phyloP scores from a whole-genome alignment of 2,113 vertebrate species.

The Odocoileus hemionus region DNA sequence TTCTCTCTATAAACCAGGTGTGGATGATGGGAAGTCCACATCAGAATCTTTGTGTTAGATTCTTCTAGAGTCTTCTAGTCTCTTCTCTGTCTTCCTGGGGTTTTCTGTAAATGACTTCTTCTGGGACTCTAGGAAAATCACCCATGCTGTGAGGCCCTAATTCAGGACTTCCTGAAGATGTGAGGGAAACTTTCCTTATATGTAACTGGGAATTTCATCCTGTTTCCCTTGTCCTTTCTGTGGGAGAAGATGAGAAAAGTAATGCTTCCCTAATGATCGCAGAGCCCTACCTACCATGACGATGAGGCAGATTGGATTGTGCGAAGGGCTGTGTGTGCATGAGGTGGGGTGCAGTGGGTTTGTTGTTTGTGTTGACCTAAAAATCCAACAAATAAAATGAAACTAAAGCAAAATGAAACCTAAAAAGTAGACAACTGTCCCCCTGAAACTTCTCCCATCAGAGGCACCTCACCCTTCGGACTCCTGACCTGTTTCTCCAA shows the following conservation, averaged over 20 bases:
- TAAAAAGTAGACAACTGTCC: not conserved
- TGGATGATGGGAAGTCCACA: not conserved
- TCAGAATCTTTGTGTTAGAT: not conserved
- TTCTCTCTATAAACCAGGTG: not conserved
- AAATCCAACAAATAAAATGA: not conserved
- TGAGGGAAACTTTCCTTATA: not conserved
- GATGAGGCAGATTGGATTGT: not conserved
- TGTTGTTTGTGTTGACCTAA: not conserved
- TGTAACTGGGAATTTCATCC: not conserved
- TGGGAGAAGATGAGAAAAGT: not conserved
- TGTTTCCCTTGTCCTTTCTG: not conserved
- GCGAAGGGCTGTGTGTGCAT: not conserved
- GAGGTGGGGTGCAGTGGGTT: not conserved
- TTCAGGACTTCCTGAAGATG: not conserved
- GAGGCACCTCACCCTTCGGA: not conserved
- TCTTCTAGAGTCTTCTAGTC: not conserved
- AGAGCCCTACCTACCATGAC: not conserved
- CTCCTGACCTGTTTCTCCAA: not conserved
- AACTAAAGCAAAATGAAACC: not conserved
- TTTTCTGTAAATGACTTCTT: not conserved
- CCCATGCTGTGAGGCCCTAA: not conserved
- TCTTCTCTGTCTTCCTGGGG: not conserved
- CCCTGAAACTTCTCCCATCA: not conserved
- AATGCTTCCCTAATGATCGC: not conserved
- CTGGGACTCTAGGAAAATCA: not conserved